Base-by-base conservation (phyloP, 2,888 invertebrate genomes). In the Caradrina kadenii region DNA sequence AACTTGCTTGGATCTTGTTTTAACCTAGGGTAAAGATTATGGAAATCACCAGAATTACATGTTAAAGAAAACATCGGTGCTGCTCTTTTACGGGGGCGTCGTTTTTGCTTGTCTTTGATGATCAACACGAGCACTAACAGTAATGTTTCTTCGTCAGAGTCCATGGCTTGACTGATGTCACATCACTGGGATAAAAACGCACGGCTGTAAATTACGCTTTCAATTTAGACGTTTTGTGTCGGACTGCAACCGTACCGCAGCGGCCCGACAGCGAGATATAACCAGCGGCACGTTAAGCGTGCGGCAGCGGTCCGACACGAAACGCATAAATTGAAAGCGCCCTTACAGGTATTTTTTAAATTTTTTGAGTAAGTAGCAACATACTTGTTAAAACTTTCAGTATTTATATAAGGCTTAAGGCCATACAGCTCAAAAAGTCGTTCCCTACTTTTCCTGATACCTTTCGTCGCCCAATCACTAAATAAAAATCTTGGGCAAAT, bases 21-120 rank as follows among this genome's bases (percentile, higher is more conserved):
- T 61, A 76, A 56, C 59, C 72, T 69, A 63, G 72, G 65, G 69
- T 69, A 69, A 73, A 73, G 69, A 63, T 58, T 65, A 73, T 65
- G 39, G 63, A 69, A 73, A 65, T 73, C 19, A 73, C 73, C 69
- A 58, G 11, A 63, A 59, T 66, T 39, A 66, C 1, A 66, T 66
- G 61, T 48, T 71, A 58, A 64, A 6, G 61, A 66, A 70, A 64
- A 64, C 64, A 63, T 60, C 54, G 69, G 49, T 55, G 69, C 15
- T 50, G 64, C 64, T 69, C 49, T 69, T 69, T 60, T 64, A 60
- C 49, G 60, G 60, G 21, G 60, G 60, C 66, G 60, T 60, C 35
- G 66, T 21, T 60, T 59, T 60, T 60, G 53, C 1, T 60, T 66
- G 17, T 60, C 17, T 59, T 59, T 55, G 49, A 49, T 56, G 50